A percentile compares a stretch with the other conserved stretches of the same genome.
Conservation (phyloP, 2,113 vertebrate genomes). For the Protomyctophum bolini region DNA sequence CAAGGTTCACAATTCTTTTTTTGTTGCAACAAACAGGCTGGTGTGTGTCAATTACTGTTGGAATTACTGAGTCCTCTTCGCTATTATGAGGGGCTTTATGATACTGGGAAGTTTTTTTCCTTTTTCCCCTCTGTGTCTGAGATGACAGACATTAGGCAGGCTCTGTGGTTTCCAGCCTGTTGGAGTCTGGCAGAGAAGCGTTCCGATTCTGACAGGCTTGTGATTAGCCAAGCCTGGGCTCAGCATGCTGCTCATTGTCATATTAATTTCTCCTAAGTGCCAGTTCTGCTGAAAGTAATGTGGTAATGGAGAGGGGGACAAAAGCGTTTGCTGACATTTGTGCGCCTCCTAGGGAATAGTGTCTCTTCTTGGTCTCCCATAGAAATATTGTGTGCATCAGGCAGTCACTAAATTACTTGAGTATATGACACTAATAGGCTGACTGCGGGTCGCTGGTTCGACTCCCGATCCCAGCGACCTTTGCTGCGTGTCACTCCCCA, state of each 20-base stretch:
- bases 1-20: conserved; percentile 5
- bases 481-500: no score
- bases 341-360: no score
- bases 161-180: conserved; percentile 8
- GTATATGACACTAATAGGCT: no score
- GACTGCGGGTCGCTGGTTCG: no score
- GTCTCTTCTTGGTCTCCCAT: no score
- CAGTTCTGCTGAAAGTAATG: conserved; percentile 37
- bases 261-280: conserved; percentile 23
- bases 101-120: no score
- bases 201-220: conserved; percentile 34
- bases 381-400: no score
- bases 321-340: background rate
- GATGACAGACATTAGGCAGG: conserved; percentile 22
- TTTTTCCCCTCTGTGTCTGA: no score
- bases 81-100: conserved; percentile 15
- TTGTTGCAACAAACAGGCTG: no score
- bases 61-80: background rate
- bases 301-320: conserved; percentile 7
- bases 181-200: conserved; percentile 12
- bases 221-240: conserved; percentile 34
- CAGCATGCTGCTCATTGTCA: conserved; percentile 32
- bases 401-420: no score
- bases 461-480: no score
- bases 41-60: background rate